Conservation (phyloP, 2,888 invertebrate species). For the Rotaria macrura region DNA sequence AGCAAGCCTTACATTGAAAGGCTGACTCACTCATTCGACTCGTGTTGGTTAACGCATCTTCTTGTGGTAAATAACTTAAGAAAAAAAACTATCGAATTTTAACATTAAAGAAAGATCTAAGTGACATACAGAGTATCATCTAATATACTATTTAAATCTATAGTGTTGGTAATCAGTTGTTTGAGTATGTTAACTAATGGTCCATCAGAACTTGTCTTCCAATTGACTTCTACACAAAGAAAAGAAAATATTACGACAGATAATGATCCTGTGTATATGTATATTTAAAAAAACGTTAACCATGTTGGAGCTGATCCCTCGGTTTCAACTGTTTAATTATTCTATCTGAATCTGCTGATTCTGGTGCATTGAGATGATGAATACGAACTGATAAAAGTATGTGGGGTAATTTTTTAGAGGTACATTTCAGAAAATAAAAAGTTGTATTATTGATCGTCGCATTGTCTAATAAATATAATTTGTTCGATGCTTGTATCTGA, state of each 20-base stretch:
- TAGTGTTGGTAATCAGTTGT: background rate
- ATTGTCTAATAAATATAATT: background rate
- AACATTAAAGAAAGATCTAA: background rate
- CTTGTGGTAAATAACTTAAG: background rate
- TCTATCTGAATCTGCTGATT: background rate
- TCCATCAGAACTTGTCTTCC: background rate
- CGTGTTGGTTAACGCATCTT: background rate
- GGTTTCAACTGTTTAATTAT: background rate
- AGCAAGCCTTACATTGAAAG: background rate
- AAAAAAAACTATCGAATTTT: background rate
- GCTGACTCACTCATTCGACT: too few species aligned
- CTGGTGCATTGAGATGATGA: background rate
- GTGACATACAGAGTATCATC: background rate
- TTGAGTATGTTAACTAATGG: background rate
- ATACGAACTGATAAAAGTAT: background rate
- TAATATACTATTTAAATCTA: background rate
- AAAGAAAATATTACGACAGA: background rate
- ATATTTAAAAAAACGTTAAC: background rate
- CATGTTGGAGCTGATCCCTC: too few species aligned
- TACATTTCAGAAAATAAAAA: background rate
- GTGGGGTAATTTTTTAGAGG: background rate
- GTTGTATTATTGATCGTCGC: background rate
- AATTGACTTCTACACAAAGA: background rate
- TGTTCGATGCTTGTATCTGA: background rate
- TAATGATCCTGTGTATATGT: background rate